Evolutionary conservation across 2,797 vertebrate species (phyloP), one percentile per base, ranked within the genome.

Genomic region (Falco cherrug): DNA sequence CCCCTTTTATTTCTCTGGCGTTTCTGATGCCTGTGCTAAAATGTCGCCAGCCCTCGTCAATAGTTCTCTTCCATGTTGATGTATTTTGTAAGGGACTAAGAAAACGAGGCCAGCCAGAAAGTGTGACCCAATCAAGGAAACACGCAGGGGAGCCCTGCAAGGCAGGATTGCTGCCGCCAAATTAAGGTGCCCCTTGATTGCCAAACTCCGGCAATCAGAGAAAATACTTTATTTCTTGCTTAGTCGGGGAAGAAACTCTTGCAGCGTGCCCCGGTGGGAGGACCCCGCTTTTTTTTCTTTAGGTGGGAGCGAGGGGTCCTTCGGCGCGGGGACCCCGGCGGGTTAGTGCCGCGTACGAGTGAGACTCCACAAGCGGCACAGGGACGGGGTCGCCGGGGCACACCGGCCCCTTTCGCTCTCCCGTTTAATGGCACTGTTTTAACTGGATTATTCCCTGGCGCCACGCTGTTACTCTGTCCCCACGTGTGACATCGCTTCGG

Each of bases 91-190:
- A 74, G 65, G 65, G 63, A 60, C 71, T 43, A 13, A 59, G 29
- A 69, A 92, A 93, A 53, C 59, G 0, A 75, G 87, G 87, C 86
- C 77, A 48, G 67, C 47, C 85, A 84, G 89, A 92, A 89, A 68
- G 87, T 4, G 48, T 78, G 87, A 86, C 50, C 92, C 83, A 73
- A 64, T 45, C 68, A 90, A 89, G 93, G 82, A 60, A 57, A 77
- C 35, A 73, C 47, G 39, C 33, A 61, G 81, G 63, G 83, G 31
- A 54, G 33, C n/a, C 67, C 37, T 25, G 28, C 5, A 2, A 22
- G 21, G 74, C 90, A 68, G 61, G 51, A 69, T 47, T 8, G 25
- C 54, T 76, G 45, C 37, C 54, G n/a, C 56, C 64, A 45, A 85
- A 86, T 83, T 35, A 48, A 47, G 68, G 48, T 88, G 64, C 33